Percentiles rank a stretch among this genome's conserved stretches.
Evolutionary conservation across 2,113 vertebrate species (phyloP).

Genomic region (Riparia riparia): DNA sequence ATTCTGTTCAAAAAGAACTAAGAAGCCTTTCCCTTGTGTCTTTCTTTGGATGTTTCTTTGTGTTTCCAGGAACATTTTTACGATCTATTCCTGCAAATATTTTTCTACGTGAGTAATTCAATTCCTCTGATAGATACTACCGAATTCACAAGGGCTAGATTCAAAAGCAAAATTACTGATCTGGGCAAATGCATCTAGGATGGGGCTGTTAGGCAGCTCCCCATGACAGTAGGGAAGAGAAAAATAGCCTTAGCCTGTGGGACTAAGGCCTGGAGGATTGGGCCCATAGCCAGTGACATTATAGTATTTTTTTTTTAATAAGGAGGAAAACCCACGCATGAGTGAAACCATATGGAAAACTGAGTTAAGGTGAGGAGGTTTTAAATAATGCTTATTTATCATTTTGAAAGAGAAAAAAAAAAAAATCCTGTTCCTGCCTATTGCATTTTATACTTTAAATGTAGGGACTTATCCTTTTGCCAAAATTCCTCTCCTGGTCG

Average conservation of each 20-base stretch:
- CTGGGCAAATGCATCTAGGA: slow-evolving; percentile 3
- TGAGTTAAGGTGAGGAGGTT: slow-evolving; percentile 65
- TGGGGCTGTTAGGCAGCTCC: slow-evolving; percentile 31
- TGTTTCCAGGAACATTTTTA: not conserved
- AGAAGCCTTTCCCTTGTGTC: not conserved
- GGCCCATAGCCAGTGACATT: slow-evolving; percentile 63
- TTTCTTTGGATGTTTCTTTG: not conserved
- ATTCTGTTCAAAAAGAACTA: not conserved
- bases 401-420: slow-evolving; percentile 53
- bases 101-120: slow-evolving; percentile 33
- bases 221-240: slow-evolving; percentile 48
- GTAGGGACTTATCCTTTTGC: slow-evolving; percentile 5
- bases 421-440: not conserved
- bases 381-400: slow-evolving; percentile 70
- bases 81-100: not conserved
- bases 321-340: slow-evolving; percentile 56
- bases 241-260: slow-evolving; percentile 35
- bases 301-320: slow-evolving; percentile 63
- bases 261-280: slow-evolving; percentile 53
- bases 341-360: slow-evolving; percentile 72
- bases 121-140: slow-evolving; percentile 34
- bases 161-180: slow-evolving; percentile 31
- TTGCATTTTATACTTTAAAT: slow-evolving; percentile 57
- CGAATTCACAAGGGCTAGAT: slow-evolving; percentile 19
- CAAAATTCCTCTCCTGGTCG: slow-evolving; percentile 45